A percentile compares a stretch with the other conserved stretches of the same genome.
Conservation (phyloP, 2,888 invertebrate species). For the Panzeria rudis region DNA sequence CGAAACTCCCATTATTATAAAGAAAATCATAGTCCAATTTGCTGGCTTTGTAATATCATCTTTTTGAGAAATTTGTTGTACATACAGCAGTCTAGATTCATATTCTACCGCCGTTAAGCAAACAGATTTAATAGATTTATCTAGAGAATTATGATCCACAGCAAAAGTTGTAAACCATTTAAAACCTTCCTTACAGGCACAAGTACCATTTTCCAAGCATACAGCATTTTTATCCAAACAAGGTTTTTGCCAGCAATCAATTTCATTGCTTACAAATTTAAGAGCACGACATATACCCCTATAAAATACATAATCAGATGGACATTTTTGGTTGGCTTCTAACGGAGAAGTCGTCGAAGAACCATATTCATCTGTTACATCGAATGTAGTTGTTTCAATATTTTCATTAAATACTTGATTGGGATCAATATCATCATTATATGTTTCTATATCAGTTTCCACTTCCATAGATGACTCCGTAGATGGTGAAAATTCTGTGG, state of each 20-base stretch:
- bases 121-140: constrained; percentile 8
- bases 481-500: not conserved
- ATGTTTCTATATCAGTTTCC: constrained; percentile 39
- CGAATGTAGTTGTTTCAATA: constrained; percentile 26
- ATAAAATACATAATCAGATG: constrained; percentile 74
- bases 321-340: constrained; percentile 67
- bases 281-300: constrained; percentile 76
- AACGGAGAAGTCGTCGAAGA: not conserved
- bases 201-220: constrained; percentile 65
- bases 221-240: constrained; percentile 56
- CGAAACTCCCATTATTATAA: constrained; percentile 54
- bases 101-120: constrained; percentile 38
- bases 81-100: not conserved
- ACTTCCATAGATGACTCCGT: not conserved
- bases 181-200: constrained; percentile 57
- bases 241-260: constrained; percentile 68
- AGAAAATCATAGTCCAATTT: constrained; percentile 20
- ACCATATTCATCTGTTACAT: not conserved
- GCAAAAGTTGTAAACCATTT: constrained; percentile 22
- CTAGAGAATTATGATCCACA: not conserved
- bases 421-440: constrained; percentile 41
- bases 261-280: constrained; percentile 75
- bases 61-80: not conserved
- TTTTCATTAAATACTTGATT: constrained; percentile 58
- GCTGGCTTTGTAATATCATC: not conserved